Base-by-base conservation (phyloP, 1,140 invertebrate species). In the Cyrtorhinus lividipennis region DNA sequence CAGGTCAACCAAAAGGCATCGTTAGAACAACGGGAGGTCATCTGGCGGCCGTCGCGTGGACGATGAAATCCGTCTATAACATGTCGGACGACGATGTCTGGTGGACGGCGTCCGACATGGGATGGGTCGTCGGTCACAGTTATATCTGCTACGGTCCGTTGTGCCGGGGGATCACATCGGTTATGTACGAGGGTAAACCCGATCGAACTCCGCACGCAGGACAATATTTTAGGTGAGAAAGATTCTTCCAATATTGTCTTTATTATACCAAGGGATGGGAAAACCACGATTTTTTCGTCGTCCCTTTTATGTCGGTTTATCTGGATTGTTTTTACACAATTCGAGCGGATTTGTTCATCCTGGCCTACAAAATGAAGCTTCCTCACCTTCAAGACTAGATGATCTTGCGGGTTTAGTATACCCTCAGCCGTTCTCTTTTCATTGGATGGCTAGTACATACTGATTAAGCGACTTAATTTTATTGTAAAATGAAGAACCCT, bases 151-250 rank as follows among this genome's bases (percentile, higher is more conserved):
- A 96, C 68, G 92, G 83, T 1, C 92, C 93, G 0, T 75, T 96
- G 0, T 72, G 91, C 0, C 83, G 84, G 66, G 86, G 91, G 1
- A 78, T 84, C 27, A 94, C 91, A 0, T 88, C 87, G 66, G 78
- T 97, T 1, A 81, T 97, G 75, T 96, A 92, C 74, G 93, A 97
- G 75, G 93, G 93, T 1, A 96, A 95, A 71, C 92, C 92, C 0
- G 90, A 95, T 67, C 82, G 90, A 61, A 95, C 92, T 1, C 92
- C 92, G 0, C 87, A 95, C 76, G 83, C 90, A 2, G 85, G 87
- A 24, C 87, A 92, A 70, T 95, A 92, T 75, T 93, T 91, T 71
- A 82, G 87, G 86, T 87, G 63, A 38, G 44, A 25, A n/a, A 46
- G 13, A 15, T 15, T 57, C 20, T 24, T 5, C 3, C 20, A 48